Percentiles rank a stretch among this genome's conserved stretches.
These are phyloP conservation scores for Pocillopora damicornis DNA, from an alignment of 64 coral and sea anemone genomes.

Conservation along the genomic window DNA sequence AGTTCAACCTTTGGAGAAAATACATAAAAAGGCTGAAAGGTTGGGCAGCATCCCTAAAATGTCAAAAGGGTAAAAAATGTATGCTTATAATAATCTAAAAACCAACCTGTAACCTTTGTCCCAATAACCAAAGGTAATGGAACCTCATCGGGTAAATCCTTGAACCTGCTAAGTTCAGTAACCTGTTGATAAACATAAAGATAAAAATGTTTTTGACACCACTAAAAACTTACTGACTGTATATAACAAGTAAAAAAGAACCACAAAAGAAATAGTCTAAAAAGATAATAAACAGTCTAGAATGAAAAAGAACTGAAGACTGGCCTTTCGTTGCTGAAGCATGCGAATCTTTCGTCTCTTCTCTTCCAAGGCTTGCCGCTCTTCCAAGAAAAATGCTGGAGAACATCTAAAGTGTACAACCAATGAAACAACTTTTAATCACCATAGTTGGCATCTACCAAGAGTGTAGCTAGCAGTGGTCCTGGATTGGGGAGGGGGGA, in stretches of 20 bases:
- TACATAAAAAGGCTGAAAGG: not conserved
- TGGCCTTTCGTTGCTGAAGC: conserved; percentile 88
- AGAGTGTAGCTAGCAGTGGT: too few relatives aligned
- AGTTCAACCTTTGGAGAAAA: not conserved
- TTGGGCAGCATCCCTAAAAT: not conserved
- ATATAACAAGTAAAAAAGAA: too few relatives aligned
- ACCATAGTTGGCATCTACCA: not conserved
- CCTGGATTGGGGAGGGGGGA: too few relatives aligned
- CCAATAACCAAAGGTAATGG: conserved; percentile 94
- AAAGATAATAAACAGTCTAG: too few relatives aligned
- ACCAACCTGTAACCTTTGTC: conserved; percentile 91
- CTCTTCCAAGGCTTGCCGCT: conserved; percentile 88
- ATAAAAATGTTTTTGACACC: not conserved
- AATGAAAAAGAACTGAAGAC: not conserved
- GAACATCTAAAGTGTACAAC: conserved; percentile 54
- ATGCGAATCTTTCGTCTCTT: conserved; percentile 89
- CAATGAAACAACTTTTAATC: not conserved
- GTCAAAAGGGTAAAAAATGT: not conserved
- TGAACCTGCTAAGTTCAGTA: conserved; percentile 83
- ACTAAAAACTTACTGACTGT: too few relatives aligned
- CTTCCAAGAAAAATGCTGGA: conserved; percentile 91
- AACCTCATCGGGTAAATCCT: conserved; percentile 91
- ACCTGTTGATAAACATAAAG: conserved; percentile 32
- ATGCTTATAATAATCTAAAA: not conserved
- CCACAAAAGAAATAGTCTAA: not conserved